These are phyloP conservation scores for Tetrao urogallus DNA, from an alignment of 2,113 vertebrate species.

Conservation along the genomic window DNA sequence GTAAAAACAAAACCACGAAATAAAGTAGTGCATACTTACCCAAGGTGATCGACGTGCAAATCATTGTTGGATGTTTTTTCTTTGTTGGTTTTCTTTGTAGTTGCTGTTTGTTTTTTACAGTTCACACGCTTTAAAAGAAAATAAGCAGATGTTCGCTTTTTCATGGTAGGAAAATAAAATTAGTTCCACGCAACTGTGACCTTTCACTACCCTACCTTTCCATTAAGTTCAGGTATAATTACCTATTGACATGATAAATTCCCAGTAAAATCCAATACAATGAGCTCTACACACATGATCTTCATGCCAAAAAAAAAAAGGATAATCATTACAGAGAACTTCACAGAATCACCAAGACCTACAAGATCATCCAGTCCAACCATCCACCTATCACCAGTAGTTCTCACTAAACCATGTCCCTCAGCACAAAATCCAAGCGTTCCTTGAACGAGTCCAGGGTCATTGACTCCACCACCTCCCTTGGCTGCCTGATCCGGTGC, in stretches of 20 bases:
- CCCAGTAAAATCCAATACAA: not conserved
- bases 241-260: slow-evolving; percentile 4
- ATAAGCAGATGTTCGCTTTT: not conserved
- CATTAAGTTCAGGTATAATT: not conserved
- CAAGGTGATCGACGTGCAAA: not conserved
- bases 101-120: not conserved
- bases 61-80: not conserved
- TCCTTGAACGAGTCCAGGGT: too few relatives aligned
- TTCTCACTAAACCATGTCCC: too few relatives aligned
- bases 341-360: too few relatives aligned
- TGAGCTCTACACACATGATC: not conserved
- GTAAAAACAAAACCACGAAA: not conserved
- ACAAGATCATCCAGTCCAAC: too few relatives aligned
- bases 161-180: not conserved
- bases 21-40: not conserved
- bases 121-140: not conserved
- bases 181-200: not conserved
- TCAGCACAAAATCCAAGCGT: too few relatives aligned
- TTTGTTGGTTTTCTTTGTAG: not conserved
- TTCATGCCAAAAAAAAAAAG: not conserved
- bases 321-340: not conserved
- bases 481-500: too few relatives aligned
- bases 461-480: too few relatives aligned
- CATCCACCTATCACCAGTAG: too few relatives aligned
- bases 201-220: not conserved